These are phyloP conservation scores for Mormoops blainvillei DNA, from an alignment of 2,113 vertebrate species.

Conservation along the genomic window DNA sequence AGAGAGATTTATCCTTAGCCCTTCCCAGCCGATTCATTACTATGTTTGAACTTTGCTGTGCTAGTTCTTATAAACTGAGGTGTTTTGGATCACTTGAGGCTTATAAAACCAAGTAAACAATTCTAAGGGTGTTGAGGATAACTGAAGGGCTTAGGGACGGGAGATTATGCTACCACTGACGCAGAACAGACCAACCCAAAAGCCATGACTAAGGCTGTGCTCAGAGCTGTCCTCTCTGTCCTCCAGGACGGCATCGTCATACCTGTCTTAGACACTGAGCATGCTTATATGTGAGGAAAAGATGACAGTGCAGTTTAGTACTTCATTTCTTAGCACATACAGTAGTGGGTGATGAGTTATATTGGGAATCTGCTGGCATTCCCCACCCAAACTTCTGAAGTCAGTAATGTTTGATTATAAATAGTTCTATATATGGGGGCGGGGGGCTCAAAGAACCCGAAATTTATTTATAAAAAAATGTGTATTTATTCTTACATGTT, in stretches of 20 bases:
- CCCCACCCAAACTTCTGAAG: not conserved
- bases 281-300: rapidly evolving
- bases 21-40: conserved; percentile 55
- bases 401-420: not conserved
- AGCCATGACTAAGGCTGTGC: conserved; percentile 39
- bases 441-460: too few relatives aligned
- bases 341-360: not conserved
- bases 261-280: not conserved
- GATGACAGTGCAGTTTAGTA: not conserved
- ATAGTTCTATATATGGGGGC: not conserved
- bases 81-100: conserved; percentile 66
- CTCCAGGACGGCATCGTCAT: rapidly evolving
- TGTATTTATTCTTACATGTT: too few relatives aligned
- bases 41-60: conserved; percentile 48
- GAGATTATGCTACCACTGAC: not conserved
- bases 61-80: conserved; percentile 57
- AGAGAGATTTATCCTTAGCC: conserved; percentile 65
- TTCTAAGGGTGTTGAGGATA: conserved; percentile 69
- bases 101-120: conserved; percentile 67
- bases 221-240: not conserved
- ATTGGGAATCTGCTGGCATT: not conserved
- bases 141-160: conserved; percentile 41
- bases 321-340: not conserved
- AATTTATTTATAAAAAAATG: too few relatives aligned
- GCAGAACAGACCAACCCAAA: conserved; percentile 30